Conservation (phyloP, 2,888 invertebrate species). For the Serripes groenlandicus region DNA sequence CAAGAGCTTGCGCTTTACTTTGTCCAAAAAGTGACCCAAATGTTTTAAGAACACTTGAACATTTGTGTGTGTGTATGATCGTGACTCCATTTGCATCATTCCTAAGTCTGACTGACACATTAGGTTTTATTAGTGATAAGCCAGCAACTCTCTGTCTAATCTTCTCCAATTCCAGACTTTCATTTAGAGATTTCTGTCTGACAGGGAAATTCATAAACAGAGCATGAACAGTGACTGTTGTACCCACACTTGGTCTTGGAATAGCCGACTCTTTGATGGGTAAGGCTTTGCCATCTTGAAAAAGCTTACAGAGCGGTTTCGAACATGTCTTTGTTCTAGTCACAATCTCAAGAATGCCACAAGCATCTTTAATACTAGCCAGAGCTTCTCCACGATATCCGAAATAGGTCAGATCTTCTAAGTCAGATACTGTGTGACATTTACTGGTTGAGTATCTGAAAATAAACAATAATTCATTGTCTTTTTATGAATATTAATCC, state of each 20-base stretch:
- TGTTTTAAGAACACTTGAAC: conserved; percentile 88
- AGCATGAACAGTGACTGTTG: conserved; percentile 91
- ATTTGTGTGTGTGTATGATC: conserved; percentile 89
- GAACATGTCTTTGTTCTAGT: conserved; percentile 87
- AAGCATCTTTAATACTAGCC: conserved; percentile 89
- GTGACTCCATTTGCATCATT: conserved; percentile 90
- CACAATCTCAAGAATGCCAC: conserved; percentile 89
- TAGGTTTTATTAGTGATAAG: conserved; percentile 90
- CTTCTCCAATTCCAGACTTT: conserved; percentile 88
- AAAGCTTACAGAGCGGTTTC: conserved; percentile 89
- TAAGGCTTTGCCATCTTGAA: conserved; percentile 87
- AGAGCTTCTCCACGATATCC: conserved; percentile 91
- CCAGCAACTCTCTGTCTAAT: conserved; percentile 89
- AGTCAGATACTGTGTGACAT: conserved; percentile 88
- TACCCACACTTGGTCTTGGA: conserved; percentile 90
- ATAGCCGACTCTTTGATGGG: conserved; percentile 82
- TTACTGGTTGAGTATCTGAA: conserved; percentile 90
- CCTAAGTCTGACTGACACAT: conserved; percentile 90
- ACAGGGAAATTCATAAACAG: conserved; percentile 90
- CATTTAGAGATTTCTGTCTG: conserved; percentile 88
- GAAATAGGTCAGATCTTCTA: conserved; percentile 88
- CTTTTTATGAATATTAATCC: background rate
- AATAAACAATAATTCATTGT: conserved; percentile 17
- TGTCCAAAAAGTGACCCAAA: conserved; percentile 87
- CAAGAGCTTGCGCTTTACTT: conserved; percentile 85